Evolutionary conservation across 2,888 invertebrate species (phyloP).

Genomic region (Copidosoma aretas): DNA sequence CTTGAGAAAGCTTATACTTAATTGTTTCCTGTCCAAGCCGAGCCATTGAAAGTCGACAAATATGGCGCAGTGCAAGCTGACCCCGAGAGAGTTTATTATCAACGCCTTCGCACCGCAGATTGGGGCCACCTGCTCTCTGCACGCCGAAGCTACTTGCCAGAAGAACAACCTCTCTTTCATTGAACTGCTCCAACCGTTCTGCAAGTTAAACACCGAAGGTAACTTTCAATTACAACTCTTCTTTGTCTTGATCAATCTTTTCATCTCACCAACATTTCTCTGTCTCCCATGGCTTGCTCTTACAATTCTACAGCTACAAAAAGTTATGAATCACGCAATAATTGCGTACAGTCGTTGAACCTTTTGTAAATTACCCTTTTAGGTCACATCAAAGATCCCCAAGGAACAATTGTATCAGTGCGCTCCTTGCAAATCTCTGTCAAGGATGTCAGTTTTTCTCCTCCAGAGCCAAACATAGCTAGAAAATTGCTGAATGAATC

Average conservation of each 20-base stretch:
- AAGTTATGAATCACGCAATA: no score
- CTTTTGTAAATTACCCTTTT: background rate
- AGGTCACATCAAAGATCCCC: conserved; percentile 87
- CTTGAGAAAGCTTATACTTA: no score
- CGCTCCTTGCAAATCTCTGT: conserved; percentile 80
- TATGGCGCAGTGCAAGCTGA: conserved; percentile 71
- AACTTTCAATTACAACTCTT: conserved; percentile 36
- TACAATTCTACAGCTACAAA: no score
- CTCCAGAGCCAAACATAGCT: conserved; percentile 82
- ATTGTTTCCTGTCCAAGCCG: no score
- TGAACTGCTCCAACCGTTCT: conserved; percentile 90
- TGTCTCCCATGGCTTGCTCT: no score
- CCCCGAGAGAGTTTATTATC: conserved; percentile 86
- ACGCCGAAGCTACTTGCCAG: conserved; percentile 83
- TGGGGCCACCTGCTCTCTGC: conserved; percentile 82
- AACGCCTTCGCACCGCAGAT: conserved; percentile 89
- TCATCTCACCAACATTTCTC: no score
- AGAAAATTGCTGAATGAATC: conserved; percentile 86
- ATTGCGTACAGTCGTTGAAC: no score
- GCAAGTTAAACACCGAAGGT: conserved; percentile 78
- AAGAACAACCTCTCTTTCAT: conserved; percentile 91
- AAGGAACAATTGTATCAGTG: conserved; percentile 75
- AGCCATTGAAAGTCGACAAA: no score
- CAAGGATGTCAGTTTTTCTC: conserved; percentile 81
- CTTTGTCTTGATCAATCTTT: background rate